Evolutionary conservation across 1,140 invertebrate genomes (phyloP).

Genomic region (Calephelis nemesis): DNA sequence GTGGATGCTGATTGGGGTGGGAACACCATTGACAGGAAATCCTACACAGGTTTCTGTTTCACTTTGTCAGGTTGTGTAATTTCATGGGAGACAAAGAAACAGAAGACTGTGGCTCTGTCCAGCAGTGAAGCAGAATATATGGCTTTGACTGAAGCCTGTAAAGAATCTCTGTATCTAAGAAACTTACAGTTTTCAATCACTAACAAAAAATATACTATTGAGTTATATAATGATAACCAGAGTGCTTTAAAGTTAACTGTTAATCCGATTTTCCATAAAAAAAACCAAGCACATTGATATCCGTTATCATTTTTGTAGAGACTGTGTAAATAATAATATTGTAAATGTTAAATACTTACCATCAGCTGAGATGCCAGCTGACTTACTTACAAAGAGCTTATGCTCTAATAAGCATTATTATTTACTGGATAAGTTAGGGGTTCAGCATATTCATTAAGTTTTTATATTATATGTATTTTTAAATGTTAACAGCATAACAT

Average conservation of each 20-base stretch:
- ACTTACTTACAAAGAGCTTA: neutral
- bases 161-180: neutral
- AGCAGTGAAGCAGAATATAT: neutral
- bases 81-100: slow-evolving; percentile 5
- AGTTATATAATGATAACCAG: neutral
- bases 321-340: neutral
- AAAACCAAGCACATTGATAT: neutral
- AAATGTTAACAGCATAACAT: no score
- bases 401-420: neutral
- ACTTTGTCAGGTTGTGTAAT: slow-evolving; percentile 10
- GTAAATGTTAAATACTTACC: neutral
- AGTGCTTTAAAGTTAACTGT: neutral
- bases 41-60: slow-evolving; percentile 11
- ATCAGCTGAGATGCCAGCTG: neutral
- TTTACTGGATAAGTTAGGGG: neutral
- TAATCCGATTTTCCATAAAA: neutral
- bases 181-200: neutral
- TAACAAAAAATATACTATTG: neutral
- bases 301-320: slow-evolving; percentile 1
- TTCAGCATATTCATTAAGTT: neutral
- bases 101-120: neutral
- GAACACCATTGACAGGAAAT: slow-evolving; percentile 11
- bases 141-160: neutral
- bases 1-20: slow-evolving; percentile 18
- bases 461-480: no score